Evolutionary conservation across 1,140 invertebrate genomes (phyloP).

Genomic region (Cotesia typhae): DNA sequence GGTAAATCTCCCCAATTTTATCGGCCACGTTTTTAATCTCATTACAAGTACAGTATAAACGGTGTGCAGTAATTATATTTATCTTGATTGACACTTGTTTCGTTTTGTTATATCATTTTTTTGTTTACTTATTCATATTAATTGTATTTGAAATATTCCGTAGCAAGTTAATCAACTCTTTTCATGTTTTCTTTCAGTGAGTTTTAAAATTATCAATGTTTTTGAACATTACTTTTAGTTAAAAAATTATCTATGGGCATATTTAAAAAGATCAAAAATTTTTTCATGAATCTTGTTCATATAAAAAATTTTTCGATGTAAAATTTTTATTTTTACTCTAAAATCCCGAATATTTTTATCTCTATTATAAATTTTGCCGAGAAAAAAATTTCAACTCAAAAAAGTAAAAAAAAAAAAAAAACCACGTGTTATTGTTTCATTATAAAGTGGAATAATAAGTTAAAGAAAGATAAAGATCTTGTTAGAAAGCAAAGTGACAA

Average conservation of each 20-base stretch:
- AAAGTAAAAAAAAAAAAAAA: neutral
- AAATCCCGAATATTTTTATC: too few relatives aligned
- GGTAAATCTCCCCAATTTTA: conserved; percentile 18
- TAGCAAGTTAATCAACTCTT: too few relatives aligned
- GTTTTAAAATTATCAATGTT: too few relatives aligned
- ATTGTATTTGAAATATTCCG: too few relatives aligned
- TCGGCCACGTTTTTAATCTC: neutral
- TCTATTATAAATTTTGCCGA: neutral
- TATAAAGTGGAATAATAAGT: neutral
- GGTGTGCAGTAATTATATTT: too few relatives aligned
- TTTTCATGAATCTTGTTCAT: too few relatives aligned
- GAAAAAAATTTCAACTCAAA: neutral
- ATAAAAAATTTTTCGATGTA: too few relatives aligned
- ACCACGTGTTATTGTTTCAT: neutral
- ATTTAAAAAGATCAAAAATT: too few relatives aligned
- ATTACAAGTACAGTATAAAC: conserved; percentile 7
- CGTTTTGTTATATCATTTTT: neutral
- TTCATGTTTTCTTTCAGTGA: too few relatives aligned
- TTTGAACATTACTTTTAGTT: too few relatives aligned
- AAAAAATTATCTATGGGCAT: too few relatives aligned
- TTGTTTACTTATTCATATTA: neutral
- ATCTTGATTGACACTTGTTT: conserved; percentile 2
- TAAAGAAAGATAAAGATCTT: neutral
- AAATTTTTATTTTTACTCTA: too few relatives aligned
- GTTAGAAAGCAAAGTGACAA: conserved; percentile 25